Percentiles rank a stretch among this genome's conserved stretches.
These are phyloP conservation scores for Caradrina clavipalpis DNA, from an alignment of 2,888 invertebrate genomes.

Conservation along the genomic window DNA sequence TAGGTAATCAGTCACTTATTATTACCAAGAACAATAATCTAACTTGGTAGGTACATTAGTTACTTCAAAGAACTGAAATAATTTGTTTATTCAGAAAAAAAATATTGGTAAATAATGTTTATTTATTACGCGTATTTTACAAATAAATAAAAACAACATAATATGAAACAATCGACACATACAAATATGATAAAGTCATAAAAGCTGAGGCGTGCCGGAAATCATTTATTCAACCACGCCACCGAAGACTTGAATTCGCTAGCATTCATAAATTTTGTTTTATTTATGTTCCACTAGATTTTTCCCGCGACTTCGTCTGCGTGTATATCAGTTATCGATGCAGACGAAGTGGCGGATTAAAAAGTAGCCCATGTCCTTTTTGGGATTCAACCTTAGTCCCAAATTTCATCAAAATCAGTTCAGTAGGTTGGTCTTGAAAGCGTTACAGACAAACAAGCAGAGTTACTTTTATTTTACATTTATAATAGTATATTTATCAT, in stretches of 20 bases:
- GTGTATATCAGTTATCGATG: no score
- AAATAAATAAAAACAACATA: conserved; percentile 37
- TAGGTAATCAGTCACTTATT: conserved; percentile 6
- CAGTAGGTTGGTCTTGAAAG: no score
- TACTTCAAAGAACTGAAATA: conserved; percentile 17
- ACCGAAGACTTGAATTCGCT: conserved; percentile 66
- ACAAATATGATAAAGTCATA: conserved; percentile 50
- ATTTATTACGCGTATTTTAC: conserved; percentile 36
- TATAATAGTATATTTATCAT: no score
- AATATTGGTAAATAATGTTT: conserved; percentile 21
- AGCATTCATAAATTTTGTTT: conserved; percentile 63
- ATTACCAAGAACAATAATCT: conserved; percentile 4
- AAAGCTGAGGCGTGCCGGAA: conserved; percentile 77
- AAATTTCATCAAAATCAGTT: no score
- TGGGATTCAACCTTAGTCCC: no score
- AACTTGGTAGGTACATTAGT: conserved; percentile 3
- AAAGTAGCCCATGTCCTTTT: no score
- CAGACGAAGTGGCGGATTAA: no score
- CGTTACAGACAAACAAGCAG: no score
- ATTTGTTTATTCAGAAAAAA: not conserved
- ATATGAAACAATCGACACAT: conserved; percentile 40
- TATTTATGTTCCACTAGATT: conserved; percentile 52
- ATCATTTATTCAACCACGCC: conserved; percentile 62
- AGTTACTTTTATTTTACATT: no score
- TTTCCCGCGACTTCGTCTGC: no score